Base-by-base conservation (phyloP, 2,113 vertebrate genomes). In the Corapipo altera region DNA sequence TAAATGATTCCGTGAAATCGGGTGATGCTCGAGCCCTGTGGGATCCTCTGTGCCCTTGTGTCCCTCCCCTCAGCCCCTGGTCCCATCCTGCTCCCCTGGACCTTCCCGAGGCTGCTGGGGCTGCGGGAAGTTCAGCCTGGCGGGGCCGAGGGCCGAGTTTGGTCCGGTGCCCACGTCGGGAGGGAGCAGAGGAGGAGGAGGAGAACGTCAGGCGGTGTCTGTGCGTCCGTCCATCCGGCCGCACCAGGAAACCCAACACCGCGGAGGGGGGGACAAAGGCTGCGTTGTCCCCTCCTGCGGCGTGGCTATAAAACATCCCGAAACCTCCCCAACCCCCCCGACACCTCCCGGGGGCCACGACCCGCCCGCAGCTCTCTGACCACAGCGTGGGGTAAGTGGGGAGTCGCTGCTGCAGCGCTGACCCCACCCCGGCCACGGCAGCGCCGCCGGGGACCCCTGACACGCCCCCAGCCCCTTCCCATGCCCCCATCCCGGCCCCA, bases 1-100 rank as follows among this genome's bases (percentile, higher is more conserved):
- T 2, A 32, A 32, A 10, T 0, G 3, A 11, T 8, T 17, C 59
- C 1, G 33, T 16, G 48, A 2, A 5, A 22, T 32, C 11, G 30
- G 49, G 11, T 0, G 49, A 35, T 32, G 66, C 58, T 21, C 3
- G 41, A 27, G 26, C 32, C 39, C 85, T 21, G 11, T 15, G 28
- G 11, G 26, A 5, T 21, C 54, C 85, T 33, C 39, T n/a, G 39
- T 55, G 18, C 54, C 54, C 54, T 32, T 18, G 30, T 32, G 54
- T n/a, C 55, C 55, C 55, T 15, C n/a, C 57, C 57, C 30, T 55
- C 17, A 19, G 52, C n/a, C n/a, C 49, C 9, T n/a, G 1, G 11
- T 51, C 62, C 62, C 72, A 1, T 61, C 39, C 37, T 5, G 64
- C 37, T 46, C 73, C 54, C 26, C 21, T 26, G 58, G 41, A 15